Percentiles rank a stretch among this genome's conserved stretches.
phyloP scores from a whole-genome alignment of 2,113 vertebrate species.

The Indicator maculatus region DNA sequence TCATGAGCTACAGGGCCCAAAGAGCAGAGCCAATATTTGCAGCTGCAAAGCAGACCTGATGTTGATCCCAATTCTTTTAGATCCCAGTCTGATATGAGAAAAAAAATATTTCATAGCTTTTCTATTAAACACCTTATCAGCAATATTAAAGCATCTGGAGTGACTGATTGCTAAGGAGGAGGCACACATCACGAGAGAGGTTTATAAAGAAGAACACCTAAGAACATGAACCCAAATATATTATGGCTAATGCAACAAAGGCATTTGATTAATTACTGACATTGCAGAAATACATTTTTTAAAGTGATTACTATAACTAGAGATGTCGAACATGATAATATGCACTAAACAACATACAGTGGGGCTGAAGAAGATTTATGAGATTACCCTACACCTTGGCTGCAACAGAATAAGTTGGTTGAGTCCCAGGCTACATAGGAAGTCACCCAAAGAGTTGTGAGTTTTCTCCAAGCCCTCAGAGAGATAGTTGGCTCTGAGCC shows the following conservation, averaged over 20 bases:
- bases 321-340: constrained; percentile 27
- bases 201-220: constrained; percentile 40
- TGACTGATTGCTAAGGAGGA: neutral
- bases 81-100: neutral
- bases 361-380: constrained; percentile 49
- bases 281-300: neutral
- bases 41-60: constrained; percentile 43
- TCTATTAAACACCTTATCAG: constrained; percentile 45
- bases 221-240: constrained; percentile 44
- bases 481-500: neutral
- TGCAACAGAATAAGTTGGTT: neutral
- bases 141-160: neutral
- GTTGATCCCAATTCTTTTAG: constrained; percentile 23
- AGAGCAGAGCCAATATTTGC: constrained; percentile 7
- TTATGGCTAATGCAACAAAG: constrained; percentile 62
- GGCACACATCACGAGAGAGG: neutral
- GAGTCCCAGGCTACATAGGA: neutral
- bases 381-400: neutral
- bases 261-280: constrained; percentile 67
- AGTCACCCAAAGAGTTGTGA: neutral
- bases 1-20: neutral
- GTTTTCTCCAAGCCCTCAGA: neutral
- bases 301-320: constrained; percentile 39
- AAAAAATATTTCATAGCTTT: constrained; percentile 22
- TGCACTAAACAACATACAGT: neutral